Percentiles rank a stretch among this genome's conserved stretches.
Evolutionary conservation across 2,888 invertebrate genomes (phyloP).

Genomic region (Osmoderma eremita): DNA sequence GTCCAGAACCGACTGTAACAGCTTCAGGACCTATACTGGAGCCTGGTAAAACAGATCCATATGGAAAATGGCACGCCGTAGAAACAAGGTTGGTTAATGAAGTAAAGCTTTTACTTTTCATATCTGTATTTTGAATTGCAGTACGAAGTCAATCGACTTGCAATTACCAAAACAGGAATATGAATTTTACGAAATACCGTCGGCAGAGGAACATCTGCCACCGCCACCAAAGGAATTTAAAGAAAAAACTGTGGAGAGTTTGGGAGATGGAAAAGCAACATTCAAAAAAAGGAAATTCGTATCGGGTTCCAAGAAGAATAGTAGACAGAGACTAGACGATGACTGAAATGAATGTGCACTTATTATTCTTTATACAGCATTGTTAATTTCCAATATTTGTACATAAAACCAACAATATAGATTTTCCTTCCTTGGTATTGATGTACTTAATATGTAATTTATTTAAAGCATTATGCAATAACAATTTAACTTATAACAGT

Average conservation of each 20-base stretch:
- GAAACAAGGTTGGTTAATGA: constrained; percentile 67
- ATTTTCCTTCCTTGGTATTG: constrained; percentile 1
- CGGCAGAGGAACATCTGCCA: constrained; percentile 61
- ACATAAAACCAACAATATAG: constrained; percentile 10
- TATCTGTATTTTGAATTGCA: constrained; percentile 26
- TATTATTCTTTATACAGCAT: background rate
- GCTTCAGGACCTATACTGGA: constrained; percentile 68
- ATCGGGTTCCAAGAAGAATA: constrained; percentile 68
- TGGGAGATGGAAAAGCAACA: constrained; percentile 61
- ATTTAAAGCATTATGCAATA: background rate
- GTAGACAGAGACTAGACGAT: constrained; percentile 72
- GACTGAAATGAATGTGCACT: constrained; percentile 61
- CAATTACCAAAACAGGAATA: constrained; percentile 72
- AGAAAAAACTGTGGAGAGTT: constrained; percentile 70
- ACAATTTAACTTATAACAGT: background rate
- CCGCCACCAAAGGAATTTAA: constrained; percentile 68
- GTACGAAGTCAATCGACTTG: constrained; percentile 69
- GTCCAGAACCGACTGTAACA: constrained; percentile 55
- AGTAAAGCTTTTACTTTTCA: background rate
- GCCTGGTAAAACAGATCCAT: constrained; percentile 72
- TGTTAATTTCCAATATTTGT: background rate
- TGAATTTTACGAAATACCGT: constrained; percentile 38
- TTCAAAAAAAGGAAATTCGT: constrained; percentile 79
- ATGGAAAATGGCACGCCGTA: constrained; percentile 81
- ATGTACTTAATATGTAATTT: background rate